A percentile compares a stretch with the other conserved stretches of the same genome.
Conservation (phyloP, 2,113 vertebrate species). For the Orthonyx spaldingii region DNA sequence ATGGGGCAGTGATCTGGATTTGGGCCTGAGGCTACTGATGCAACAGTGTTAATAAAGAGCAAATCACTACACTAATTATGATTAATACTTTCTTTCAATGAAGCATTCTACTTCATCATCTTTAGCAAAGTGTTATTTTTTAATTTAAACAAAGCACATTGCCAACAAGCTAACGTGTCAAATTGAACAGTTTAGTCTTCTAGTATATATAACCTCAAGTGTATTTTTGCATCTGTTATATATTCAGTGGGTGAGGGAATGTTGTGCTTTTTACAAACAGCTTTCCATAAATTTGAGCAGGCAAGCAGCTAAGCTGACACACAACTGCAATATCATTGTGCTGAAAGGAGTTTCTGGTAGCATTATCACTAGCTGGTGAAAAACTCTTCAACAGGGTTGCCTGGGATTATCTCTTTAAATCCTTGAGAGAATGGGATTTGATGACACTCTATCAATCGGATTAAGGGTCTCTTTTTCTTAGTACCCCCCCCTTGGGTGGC, state of each 20-base stretch:
- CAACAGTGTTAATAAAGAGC: neutral
- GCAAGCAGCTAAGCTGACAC: neutral
- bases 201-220: neutral
- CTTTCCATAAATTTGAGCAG: constrained; percentile 10
- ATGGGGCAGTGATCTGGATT: neutral
- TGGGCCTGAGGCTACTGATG: neutral
- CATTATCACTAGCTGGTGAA: neutral
- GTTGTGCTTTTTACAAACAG: neutral
- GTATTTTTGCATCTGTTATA: neutral
- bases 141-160: constrained; percentile 29
- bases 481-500: neutral
- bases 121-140: neutral
- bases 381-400: neutral
- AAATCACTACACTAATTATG: neutral
- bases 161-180: constrained; percentile 3
- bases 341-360: neutral
- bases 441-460: neutral
- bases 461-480: neutral
- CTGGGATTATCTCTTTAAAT: constrained; percentile 2
- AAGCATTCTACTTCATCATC: neutral
- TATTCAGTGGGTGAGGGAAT: neutral
- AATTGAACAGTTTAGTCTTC: constrained; percentile 12
- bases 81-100: neutral
- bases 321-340: neutral
- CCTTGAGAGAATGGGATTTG: neutral